phyloP scores from a whole-genome alignment of 2,797 vertebrate species.

The Ciconia nigra region DNA sequence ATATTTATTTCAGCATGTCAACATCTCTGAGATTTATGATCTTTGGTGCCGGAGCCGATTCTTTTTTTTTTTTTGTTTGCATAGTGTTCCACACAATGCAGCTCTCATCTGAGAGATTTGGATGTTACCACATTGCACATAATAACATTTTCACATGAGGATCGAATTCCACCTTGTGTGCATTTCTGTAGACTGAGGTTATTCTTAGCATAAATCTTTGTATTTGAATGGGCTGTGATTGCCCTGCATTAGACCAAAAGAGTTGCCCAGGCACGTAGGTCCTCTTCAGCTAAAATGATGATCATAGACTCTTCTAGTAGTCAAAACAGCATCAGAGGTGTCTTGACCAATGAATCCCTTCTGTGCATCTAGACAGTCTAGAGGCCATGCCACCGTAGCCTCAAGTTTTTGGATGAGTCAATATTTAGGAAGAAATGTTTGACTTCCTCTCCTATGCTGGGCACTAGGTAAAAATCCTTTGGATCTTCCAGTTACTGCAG shows the following conservation, averaged over 20 bases:
- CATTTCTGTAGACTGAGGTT: background rate
- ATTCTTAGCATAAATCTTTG: background rate
- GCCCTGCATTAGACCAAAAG: background rate
- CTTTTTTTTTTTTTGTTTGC: background rate
- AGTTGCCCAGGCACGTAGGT: background rate
- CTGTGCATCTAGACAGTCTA: background rate
- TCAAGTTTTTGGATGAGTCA: background rate
- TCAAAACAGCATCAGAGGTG: background rate
- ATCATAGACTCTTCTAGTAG: background rate
- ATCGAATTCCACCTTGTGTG: background rate
- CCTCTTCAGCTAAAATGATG: background rate
- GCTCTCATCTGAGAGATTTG: background rate
- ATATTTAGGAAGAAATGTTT: background rate
- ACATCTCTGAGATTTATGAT: background rate
- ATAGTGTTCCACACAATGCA: background rate
- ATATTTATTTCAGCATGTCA: background rate
- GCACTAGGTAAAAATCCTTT: background rate
- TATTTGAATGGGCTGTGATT: background rate
- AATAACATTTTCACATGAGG: slow-evolving; percentile 11
- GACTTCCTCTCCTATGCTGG: background rate
- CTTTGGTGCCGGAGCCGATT: background rate
- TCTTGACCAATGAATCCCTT: background rate
- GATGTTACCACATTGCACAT: background rate
- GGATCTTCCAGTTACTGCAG: background rate
- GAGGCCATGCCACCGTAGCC: rapidly evolving